These are phyloP conservation scores for Microcebus murinus DNA, from an alignment of 2,113 vertebrate species.

Conservation along the genomic window DNA sequence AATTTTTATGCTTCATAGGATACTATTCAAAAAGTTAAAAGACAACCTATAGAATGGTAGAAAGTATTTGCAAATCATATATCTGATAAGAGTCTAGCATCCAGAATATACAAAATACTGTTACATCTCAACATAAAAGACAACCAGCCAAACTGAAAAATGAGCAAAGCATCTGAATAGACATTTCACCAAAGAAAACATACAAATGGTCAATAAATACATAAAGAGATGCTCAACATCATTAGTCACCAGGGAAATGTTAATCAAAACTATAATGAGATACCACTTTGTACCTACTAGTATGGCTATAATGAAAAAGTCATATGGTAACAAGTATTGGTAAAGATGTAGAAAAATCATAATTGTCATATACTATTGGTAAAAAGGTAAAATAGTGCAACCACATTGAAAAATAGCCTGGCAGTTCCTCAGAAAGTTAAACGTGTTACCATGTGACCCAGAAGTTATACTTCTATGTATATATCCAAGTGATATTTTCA, in stretches of 20 bases:
- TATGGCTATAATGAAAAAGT: background rate
- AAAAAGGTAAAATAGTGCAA: background rate
- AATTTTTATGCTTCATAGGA: background rate
- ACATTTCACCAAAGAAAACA: background rate
- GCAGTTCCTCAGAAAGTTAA: background rate
- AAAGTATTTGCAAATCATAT: background rate
- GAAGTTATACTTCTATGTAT: background rate
- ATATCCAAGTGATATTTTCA: background rate
- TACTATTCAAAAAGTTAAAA: background rate
- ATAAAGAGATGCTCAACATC: background rate
- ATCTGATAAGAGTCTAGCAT: too few species aligned
- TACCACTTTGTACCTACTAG: background rate
- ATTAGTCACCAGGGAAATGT: background rate
- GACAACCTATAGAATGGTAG: background rate
- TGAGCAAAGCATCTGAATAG: background rate
- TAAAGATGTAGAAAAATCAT: background rate
- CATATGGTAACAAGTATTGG: background rate
- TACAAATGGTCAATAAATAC: background rate
- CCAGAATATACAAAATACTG: background rate
- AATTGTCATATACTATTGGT: background rate
- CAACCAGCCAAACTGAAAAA: background rate
- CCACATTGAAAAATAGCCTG: background rate
- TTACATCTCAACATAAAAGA: background rate
- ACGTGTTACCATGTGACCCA: background rate
- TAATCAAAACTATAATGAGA: background rate